These are phyloP conservation scores for Nerophis ophidion DNA, from an alignment of 2,113 vertebrate genomes.

Conservation along the genomic window DNA sequence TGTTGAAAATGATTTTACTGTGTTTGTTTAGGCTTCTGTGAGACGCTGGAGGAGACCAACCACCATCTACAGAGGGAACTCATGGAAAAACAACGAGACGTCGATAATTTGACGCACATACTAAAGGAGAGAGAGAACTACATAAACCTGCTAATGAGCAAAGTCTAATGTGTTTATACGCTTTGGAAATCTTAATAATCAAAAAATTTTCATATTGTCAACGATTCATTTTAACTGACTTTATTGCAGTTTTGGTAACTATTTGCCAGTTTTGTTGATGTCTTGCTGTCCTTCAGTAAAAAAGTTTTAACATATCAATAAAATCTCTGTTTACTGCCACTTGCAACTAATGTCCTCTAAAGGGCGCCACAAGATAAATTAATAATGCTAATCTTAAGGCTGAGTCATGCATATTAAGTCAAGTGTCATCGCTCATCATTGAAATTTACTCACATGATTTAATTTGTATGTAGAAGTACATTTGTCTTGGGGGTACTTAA, in stretches of 20 bases:
- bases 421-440: background rate
- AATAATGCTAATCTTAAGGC: too few species aligned
- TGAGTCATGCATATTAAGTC: too few species aligned
- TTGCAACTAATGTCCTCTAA: background rate
- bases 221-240: too few species aligned
- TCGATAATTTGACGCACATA: conserved; percentile 73
- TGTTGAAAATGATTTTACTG: background rate
- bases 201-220: background rate
- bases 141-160: conserved; percentile 73
- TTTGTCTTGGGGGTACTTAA: background rate
- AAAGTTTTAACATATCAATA: background rate
- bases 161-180: conserved; percentile 59
- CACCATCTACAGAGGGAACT: conserved; percentile 82
- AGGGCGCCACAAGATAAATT: background rate
- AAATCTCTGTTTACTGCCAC: background rate
- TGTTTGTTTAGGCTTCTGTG: conserved; percentile 76
- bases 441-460: background rate
- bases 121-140: conserved; percentile 74
- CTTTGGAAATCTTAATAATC: background rate
- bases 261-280: background rate
- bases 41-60: conserved; percentile 85
- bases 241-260: too few species aligned
- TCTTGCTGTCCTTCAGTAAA: background rate
- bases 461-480: background rate
- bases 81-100: conserved; percentile 78